Base-by-base conservation (phyloP, 2,888 invertebrate species). In the Metopia argyrocephala region DNA sequence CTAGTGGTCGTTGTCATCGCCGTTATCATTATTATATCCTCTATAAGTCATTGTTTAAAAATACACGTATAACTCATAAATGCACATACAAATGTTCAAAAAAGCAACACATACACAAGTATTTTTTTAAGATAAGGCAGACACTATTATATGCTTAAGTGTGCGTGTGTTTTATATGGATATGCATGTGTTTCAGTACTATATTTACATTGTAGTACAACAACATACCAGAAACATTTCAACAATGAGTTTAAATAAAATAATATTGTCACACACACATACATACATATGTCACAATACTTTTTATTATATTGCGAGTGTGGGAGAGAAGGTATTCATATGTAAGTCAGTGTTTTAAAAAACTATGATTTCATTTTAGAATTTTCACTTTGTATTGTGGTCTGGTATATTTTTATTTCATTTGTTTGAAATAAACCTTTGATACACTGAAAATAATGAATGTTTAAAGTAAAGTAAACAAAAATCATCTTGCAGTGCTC, bases 41-140 rank as follows among this genome's bases (percentile, higher is more conserved):
- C n/a, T n/a, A n/a, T n/a, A 78, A 70, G 81, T 75, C 81, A 81
- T 78, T 57, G 61, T 74, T 78, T 68, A 70, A 78, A 75, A 78
- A 78, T 75, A 74, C 45, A 50, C 38, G 38, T 38, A 50, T 66
- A 54, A 64, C 56, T n/a, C 28, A 38, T 28, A n/a, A 27, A 59
- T 31, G 25, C 20, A 38, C n/a, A n/a, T 12, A 38, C 38, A 38
- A 12, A 50, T 31, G 62, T 46, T 20, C 68, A 66, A 38, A n/a
- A 12, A 25, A 3, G 23, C 69, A n/a, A 75, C 28, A 31, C 18
- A 76, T n/a, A 70, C 9, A 76, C 20, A 70, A 27, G 31, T 18
- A 46, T 46, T 57, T 23, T 9, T 20, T 23, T 54, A 20, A 65
- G 38, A 62, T 64, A 38, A 38, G n/a, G n/a, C 38, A 18, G 28